phyloP scores from a whole-genome alignment of 1,140 invertebrate species.

The Notospermus geniculatus region DNA sequence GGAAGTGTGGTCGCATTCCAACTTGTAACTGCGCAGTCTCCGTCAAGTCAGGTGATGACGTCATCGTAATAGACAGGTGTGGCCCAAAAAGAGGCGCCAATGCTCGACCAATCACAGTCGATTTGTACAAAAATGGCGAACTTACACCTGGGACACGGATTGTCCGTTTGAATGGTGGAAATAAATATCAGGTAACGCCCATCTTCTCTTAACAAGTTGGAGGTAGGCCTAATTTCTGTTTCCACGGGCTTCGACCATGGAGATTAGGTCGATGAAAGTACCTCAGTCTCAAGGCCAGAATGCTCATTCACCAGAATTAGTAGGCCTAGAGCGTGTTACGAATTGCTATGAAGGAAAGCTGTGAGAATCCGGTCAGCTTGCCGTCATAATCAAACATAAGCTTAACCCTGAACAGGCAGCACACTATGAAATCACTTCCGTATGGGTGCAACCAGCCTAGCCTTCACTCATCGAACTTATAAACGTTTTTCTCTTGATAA shows the following conservation, averaged over 20 bases:
- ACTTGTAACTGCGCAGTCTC: constrained; percentile 51
- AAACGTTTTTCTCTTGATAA: background rate
- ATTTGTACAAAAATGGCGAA: constrained; percentile 36
- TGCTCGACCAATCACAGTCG: background rate
- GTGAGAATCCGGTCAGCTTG: no score
- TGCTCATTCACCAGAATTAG: no score
- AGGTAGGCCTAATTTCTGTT: no score
- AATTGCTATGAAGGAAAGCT: no score
- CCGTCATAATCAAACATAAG: no score
- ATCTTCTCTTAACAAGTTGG: background rate
- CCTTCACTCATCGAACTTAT: background rate
- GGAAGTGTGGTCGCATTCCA: constrained; percentile 23
- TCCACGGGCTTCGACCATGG: no score
- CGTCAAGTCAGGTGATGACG: constrained; percentile 48
- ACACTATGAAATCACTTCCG: background rate
- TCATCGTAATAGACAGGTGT: constrained; percentile 42
- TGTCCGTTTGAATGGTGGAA: constrained; percentile 28
- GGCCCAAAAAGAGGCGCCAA: no score
- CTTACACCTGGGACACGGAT: constrained; percentile 37
- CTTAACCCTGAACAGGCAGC: no score
- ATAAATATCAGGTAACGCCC: background rate
- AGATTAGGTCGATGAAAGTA: background rate
- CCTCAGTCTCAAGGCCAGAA: no score
- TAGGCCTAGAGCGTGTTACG: no score
- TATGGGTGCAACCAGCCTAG: background rate